These are phyloP conservation scores for Salvelinus sp. DNA, from an alignment of 2,113 vertebrate species.

Conservation along the genomic window DNA sequence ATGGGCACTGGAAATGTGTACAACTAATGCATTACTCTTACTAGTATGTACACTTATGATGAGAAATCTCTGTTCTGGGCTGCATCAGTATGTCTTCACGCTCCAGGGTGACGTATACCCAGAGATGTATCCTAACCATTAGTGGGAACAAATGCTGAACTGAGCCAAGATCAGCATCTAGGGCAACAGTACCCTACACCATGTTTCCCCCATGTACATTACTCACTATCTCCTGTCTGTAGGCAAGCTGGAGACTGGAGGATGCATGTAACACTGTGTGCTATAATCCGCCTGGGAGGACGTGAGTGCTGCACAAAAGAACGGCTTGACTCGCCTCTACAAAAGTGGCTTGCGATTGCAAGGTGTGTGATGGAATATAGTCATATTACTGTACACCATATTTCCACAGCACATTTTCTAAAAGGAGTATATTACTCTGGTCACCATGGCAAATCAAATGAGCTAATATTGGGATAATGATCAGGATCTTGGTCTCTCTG, in stretches of 20 bases:
- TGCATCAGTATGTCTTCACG: too few species aligned
- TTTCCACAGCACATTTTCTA: too few species aligned
- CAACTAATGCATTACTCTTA: too few species aligned
- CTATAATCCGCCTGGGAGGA: conserved; percentile 87
- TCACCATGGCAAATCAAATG: background rate
- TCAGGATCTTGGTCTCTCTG: background rate
- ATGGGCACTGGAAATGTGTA: too few species aligned
- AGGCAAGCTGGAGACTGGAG: conserved; percentile 87
- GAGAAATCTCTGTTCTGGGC: too few species aligned
- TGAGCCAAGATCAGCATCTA: too few species aligned
- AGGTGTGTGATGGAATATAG: conserved; percentile 67
- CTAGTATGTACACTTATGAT: too few species aligned
- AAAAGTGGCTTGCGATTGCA: conserved; percentile 94
- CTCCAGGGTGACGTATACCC: too few species aligned
- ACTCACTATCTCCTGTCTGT: background rate
- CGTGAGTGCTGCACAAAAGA: conserved; percentile 86
- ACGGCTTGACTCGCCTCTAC: conserved; percentile 87
- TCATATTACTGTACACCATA: too few species aligned
- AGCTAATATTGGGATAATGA: background rate
- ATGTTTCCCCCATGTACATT: background rate
- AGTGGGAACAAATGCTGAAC: too few species aligned
- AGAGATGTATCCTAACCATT: too few species aligned
- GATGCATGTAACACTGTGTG: conserved; percentile 89
- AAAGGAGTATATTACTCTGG: background rate
- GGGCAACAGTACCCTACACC: too few species aligned